Evolutionary conservation across 2,113 vertebrate genomes (phyloP).

Genomic region (Helogale parvula): DNA sequence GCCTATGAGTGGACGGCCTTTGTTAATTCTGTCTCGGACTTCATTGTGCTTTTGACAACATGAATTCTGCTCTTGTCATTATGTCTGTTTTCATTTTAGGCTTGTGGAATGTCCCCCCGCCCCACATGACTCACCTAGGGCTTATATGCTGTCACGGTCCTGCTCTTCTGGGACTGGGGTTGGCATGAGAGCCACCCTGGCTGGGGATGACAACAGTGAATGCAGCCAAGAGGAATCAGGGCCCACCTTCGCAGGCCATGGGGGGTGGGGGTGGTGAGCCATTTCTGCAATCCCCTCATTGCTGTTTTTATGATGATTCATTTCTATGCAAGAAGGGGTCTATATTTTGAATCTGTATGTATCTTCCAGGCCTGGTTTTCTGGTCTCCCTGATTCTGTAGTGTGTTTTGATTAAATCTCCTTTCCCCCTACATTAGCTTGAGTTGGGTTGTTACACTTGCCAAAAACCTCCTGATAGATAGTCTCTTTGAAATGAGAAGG

Average conservation of each 20-base stretch:
- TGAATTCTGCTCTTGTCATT: not conserved
- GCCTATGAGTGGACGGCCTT: not conserved
- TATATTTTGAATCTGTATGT: not conserved
- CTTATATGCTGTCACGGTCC: not conserved
- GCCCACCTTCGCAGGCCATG: fast-evolving
- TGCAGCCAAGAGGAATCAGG: not conserved
- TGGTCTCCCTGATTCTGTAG: not conserved
- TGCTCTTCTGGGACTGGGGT: not conserved
- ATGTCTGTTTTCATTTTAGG: not conserved
- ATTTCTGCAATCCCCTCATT: not conserved
- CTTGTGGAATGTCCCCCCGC: fast-evolving
- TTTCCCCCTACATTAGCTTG: not conserved
- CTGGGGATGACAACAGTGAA: not conserved
- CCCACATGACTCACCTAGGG: not conserved
- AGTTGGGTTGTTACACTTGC: not conserved
- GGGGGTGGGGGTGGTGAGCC: fast-evolving
- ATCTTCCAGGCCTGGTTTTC: not conserved
- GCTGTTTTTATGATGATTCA: not conserved
- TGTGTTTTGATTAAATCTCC: constrained; percentile 10
- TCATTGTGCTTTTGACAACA: not conserved
- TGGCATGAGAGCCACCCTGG: not conserved
- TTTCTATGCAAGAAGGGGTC: not conserved
- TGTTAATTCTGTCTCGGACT: not conserved
- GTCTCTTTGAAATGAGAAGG: constrained; percentile 24
- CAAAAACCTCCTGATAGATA: not conserved